Evolutionary conservation across 2,113 vertebrate species (phyloP), one percentile per base, ranked within the genome.

Genomic region (Maccullochella peelii): DNA sequence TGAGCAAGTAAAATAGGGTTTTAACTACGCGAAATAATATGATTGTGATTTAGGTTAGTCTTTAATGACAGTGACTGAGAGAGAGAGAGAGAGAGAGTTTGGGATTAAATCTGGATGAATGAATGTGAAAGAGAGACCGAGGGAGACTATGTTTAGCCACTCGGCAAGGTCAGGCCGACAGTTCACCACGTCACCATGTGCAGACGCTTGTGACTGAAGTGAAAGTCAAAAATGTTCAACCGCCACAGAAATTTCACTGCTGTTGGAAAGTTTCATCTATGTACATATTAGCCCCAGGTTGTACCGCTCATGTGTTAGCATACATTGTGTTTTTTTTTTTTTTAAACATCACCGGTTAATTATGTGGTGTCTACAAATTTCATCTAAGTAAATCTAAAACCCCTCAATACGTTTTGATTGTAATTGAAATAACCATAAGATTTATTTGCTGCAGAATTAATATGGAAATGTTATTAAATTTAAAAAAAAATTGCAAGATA

Each of bases 1-100:
- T 67, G 5, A 38, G 33, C 8, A 18, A 18, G 6, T 59, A 42
- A 74, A 74, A 79, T 27, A 27, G 27, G 38, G 6, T 20, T 44
- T 61, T 68, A 33, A 66, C 74, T 9, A 27, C 6, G 16, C 67
- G 59, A 66, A 58, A 57, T 78, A 68, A 58, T 40, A 27, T 23
- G 4, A 69, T 18, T 55, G 49, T 61, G 47, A 20, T 62, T 47
- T 11, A 72, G 18, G n/a, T 6, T 54, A 18, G 8, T 25, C 52
- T 50, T 81, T 5, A 27, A 30, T 54, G 44, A 62, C 30, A 67
- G 62, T 9, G 30, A 79, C 42, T 8, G 71, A n/a, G 10, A 27
- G 10, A 52, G 20, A 68, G 62, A 66, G 4, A 33, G 38, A 42
- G 12, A 69, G 61, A 66, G 6, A 75, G 20, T 3, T 15, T 21